Conservation (phyloP, 2,888 invertebrate species). For the Amblyjoppa proteus region DNA sequence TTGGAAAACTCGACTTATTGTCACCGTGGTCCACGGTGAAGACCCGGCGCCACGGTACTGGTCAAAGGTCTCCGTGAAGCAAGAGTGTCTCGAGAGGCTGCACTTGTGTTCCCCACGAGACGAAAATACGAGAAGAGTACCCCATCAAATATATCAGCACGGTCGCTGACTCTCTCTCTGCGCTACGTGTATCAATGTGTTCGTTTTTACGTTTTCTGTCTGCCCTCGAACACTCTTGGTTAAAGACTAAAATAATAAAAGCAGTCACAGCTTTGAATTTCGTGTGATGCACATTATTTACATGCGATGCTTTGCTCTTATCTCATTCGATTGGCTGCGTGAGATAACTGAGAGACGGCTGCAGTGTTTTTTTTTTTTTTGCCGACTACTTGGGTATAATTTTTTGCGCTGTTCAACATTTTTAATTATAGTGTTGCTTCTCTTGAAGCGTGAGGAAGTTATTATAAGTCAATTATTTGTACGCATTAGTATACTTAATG, state of each 20-base stretch:
- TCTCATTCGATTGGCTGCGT: no score
- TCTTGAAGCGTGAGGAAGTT: background rate
- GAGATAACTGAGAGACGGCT: no score
- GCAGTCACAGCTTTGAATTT: background rate
- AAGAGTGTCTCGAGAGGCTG: conserved; percentile 66
- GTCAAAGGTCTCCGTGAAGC: conserved; percentile 62
- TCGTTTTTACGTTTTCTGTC: conserved; percentile 44
- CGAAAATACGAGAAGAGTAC: conserved; percentile 54
- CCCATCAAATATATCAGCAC: conserved; percentile 57
- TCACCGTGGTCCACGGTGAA: conserved; percentile 48
- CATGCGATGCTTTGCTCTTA: no score
- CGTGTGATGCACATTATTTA: background rate
- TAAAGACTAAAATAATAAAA: background rate
- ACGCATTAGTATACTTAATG: background rate
- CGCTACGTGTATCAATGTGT: conserved; percentile 4
- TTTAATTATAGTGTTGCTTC: no score
- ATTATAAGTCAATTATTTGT: background rate
- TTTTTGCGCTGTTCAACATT: no score
- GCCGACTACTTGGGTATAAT: no score
- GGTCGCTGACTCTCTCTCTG: conserved; percentile 15
- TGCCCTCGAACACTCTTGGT: background rate
- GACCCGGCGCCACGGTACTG: conserved; percentile 35
- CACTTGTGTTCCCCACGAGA: conserved; percentile 53
- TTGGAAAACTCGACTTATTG: conserved; percentile 66
- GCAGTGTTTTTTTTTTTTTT: no score